Evolutionary conservation across 30 jellyfish, hydroid and myxozoan species (phyloP).

Genomic region (Aurelia aurita): DNA sequence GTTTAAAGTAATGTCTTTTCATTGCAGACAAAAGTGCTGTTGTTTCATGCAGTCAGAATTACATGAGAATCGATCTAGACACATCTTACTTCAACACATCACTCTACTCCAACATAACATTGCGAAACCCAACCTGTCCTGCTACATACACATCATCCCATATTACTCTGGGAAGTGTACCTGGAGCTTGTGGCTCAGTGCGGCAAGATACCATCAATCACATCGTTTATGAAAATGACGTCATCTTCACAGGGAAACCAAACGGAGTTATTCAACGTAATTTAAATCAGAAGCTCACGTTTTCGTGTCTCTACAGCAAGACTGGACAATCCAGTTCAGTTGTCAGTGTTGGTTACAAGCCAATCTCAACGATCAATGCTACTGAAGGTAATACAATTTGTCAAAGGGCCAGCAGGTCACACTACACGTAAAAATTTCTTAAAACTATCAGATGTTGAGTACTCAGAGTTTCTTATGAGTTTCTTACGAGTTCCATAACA

Average conservation of each 20-base stretch:
- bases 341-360: not conserved
- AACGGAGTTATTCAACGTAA: slow-evolving; percentile 7
- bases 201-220: slow-evolving; percentile 1
- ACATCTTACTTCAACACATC: slow-evolving; percentile 11
- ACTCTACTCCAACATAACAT: slow-evolving; percentile 15
- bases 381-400: slow-evolving; percentile 1
- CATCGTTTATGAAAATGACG: slow-evolving; percentile 32
- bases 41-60: slow-evolving; percentile 22
- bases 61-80: slow-evolving; percentile 21
- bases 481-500: too few relatives aligned
- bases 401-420: too few relatives aligned
- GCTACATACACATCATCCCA: slow-evolving; percentile 1
- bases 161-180: slow-evolving; percentile 20
- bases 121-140: slow-evolving; percentile 20
- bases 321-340: not conserved
- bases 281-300: not conserved
- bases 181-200: slow-evolving; percentile 32
- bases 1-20: not conserved
- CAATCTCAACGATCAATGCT: slow-evolving; percentile 13
- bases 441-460: too few relatives aligned
- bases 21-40: slow-evolving; percentile 14
- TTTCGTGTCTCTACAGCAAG: not conserved
- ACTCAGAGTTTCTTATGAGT: too few relatives aligned
- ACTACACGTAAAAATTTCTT: too few relatives aligned
- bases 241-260: slow-evolving; percentile 8